Evolutionary conservation across 2,113 vertebrate species (phyloP).

Genomic region (Entomyzon cyanotis): DNA sequence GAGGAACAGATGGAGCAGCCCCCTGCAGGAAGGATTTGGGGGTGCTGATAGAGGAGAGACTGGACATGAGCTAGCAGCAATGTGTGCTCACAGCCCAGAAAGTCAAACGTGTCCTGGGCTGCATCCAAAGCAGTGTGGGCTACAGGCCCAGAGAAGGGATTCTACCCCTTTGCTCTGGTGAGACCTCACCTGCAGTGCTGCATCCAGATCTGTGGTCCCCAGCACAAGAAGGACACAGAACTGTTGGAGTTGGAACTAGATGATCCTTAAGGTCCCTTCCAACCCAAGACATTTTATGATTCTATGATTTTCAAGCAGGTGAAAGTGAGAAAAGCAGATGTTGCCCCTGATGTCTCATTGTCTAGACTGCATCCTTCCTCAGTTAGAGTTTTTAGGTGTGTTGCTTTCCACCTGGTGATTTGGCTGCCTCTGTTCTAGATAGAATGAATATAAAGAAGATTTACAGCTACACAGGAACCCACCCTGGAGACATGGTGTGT

Average conservation of each 20-base stretch:
- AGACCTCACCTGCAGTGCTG: background rate
- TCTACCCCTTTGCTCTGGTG: background rate
- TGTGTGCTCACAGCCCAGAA: background rate
- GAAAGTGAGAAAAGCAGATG: background rate
- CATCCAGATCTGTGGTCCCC: background rate
- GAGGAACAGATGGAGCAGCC: background rate
- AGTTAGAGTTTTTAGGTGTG: background rate
- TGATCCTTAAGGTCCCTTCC: background rate
- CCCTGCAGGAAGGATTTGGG: background rate
- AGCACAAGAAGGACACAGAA: background rate
- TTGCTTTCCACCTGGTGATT: background rate
- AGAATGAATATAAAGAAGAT: background rate
- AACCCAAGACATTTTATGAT: background rate
- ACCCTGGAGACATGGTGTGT: background rate
- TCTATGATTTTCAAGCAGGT: background rate
- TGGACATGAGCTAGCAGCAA: background rate
- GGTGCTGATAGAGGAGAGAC: background rate
- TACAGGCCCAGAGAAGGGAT: background rate
- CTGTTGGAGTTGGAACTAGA: background rate
- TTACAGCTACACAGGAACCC: background rate
- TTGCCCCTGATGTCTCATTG: background rate
- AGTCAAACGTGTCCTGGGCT: background rate
- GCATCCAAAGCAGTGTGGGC: background rate
- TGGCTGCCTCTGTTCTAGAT: background rate
- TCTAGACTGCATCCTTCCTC: background rate